These are phyloP conservation scores for Idaea dimidiata DNA, from an alignment of 2,888 invertebrate genomes.

Conservation along the genomic window DNA sequence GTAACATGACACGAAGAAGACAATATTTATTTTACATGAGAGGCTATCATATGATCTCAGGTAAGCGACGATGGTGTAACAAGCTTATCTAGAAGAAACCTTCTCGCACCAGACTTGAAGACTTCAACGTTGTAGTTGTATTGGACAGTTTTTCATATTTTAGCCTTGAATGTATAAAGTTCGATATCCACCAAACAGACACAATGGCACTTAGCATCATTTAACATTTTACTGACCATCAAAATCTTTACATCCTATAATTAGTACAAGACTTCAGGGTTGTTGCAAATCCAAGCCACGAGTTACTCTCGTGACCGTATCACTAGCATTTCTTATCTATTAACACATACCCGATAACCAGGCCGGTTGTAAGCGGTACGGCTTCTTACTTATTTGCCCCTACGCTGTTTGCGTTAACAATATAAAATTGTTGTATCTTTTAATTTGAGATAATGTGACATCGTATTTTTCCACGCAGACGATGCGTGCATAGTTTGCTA, in stretches of 20 bases:
- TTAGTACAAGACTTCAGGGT: constrained; percentile 28
- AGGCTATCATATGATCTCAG: too few species aligned
- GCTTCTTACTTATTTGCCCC: constrained; percentile 40
- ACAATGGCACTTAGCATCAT: too few species aligned
- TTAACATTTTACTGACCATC: too few species aligned
- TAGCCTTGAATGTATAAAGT: too few species aligned
- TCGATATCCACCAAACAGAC: too few species aligned
- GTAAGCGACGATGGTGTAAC: too few species aligned
- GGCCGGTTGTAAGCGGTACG: constrained; percentile 51
- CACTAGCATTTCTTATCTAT: constrained; percentile 60
- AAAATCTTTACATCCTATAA: constrained; percentile 11
- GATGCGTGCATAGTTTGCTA: constrained; percentile 15
- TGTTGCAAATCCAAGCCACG: constrained; percentile 51
- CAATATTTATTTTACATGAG: too few species aligned
- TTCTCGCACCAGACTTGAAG: too few species aligned
- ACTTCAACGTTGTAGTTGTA: too few species aligned
- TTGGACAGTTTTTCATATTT: too few species aligned
- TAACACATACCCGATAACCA: constrained; percentile 61
- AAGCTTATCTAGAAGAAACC: too few species aligned
- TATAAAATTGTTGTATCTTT: constrained; percentile 33
- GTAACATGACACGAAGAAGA: too few species aligned
- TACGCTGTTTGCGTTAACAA: constrained; percentile 37
- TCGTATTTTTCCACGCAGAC: constrained; percentile 29
- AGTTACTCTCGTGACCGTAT: constrained; percentile 53
- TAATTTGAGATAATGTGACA: constrained; percentile 24